These are phyloP conservation scores for Malthinus seriepunctatus DNA, from an alignment of 2,888 invertebrate genomes.

Conservation along the genomic window DNA sequence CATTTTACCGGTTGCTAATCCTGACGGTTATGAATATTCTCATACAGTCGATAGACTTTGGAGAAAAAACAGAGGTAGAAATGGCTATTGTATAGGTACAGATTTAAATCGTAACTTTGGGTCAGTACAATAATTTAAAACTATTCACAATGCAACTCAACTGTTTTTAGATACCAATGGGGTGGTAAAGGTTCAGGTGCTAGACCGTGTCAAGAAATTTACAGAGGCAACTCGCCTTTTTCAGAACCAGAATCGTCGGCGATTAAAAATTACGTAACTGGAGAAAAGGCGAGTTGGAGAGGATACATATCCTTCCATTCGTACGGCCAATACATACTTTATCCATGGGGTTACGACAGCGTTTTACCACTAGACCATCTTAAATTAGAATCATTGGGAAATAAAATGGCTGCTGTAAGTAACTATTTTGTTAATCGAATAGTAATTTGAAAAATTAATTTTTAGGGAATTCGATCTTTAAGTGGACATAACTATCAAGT, in stretches of 20 bases:
- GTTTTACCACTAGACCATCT: constrained; percentile 70
- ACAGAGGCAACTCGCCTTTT: constrained; percentile 76
- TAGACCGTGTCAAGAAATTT: constrained; percentile 82
- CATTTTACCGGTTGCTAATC: constrained; percentile 75
- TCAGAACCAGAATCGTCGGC: constrained; percentile 87
- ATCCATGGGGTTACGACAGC: constrained; percentile 85
- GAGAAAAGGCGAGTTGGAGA: constrained; percentile 60
- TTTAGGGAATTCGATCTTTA: constrained; percentile 62
- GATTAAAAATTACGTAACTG: constrained; percentile 58
- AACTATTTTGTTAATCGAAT: no score
- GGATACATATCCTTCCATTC: constrained; percentile 82
- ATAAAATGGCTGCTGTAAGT: constrained; percentile 67
- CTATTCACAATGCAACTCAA: not conserved
- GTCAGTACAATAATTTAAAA: constrained; percentile 46
- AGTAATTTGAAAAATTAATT: constrained; percentile 24
- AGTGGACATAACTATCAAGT: constrained; percentile 71
- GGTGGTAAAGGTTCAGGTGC: constrained; percentile 83
- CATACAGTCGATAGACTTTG: constrained; percentile 81
- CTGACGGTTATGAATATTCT: constrained; percentile 88
- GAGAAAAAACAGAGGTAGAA: constrained; percentile 73
- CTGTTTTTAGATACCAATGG: constrained; percentile 69
- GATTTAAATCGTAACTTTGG: constrained; percentile 89
- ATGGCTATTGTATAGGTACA: constrained; percentile 70
- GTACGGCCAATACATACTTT: constrained; percentile 82
- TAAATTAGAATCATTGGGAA: constrained; percentile 72